phyloP scores from a whole-genome alignment of 2,797 vertebrate genomes.

The Amblyraja radiata region DNA sequence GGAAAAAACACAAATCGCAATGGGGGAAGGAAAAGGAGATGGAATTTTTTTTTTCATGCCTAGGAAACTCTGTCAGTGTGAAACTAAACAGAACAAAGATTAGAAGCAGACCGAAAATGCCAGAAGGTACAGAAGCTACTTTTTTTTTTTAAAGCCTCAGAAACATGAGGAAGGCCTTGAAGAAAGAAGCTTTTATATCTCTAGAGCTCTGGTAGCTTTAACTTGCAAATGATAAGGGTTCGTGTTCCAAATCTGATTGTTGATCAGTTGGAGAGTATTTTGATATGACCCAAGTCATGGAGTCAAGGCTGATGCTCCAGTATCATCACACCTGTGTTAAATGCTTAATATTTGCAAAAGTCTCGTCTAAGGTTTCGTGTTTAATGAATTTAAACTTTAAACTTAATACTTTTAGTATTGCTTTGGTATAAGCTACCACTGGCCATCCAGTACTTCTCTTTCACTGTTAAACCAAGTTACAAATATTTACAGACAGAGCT shows the following conservation, averaged over 20 bases:
- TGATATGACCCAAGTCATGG: neutral
- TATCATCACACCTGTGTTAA: neutral
- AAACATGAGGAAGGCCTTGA: neutral
- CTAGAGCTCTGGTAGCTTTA: neutral
- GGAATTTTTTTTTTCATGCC: slow-evolving; percentile 13
- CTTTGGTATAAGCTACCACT: neutral
- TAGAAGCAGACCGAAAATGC: slow-evolving; percentile 11
- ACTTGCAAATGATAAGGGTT: neutral
- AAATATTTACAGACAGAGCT: neutral
- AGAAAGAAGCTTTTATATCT: neutral
- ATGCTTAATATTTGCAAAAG: neutral
- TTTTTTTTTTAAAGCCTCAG: neutral
- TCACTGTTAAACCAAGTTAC: neutral
- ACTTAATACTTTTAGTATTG: neutral
- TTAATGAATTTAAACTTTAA: neutral
- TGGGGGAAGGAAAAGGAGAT: neutral
- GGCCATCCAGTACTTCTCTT: neutral
- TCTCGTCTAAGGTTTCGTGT: neutral
- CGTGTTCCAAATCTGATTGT: too few relatives aligned
- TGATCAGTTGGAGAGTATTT: neutral
- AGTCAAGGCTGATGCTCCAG: neutral
- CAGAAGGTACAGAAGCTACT: neutral
- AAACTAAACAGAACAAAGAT: slow-evolving; percentile 33
- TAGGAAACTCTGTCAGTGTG: neutral
- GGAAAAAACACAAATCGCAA: slow-evolving; percentile 8